Base-by-base conservation (phyloP, 1,140 invertebrate genomes). In the Drosophila takahashii region DNA sequence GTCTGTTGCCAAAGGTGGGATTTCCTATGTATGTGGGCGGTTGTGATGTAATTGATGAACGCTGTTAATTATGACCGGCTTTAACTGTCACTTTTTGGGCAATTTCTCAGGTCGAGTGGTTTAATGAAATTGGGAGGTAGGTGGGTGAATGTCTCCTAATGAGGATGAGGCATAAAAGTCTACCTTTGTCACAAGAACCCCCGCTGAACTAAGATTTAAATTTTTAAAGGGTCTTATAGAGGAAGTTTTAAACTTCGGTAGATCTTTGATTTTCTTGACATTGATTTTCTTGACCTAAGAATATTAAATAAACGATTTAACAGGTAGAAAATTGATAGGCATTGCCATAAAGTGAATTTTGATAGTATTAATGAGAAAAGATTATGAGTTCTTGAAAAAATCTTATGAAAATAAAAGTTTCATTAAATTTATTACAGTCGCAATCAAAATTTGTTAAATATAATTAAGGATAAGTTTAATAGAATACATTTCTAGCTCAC, bases 31-130 rank as follows among this genome's bases (percentile, higher is more conserved):
- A 26, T 13, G 36, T 32, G 10, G 27, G 36, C 15, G 34, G 29
- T n/a, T 39, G 41, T 47, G 13, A 16, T 56, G 75, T 79, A 79
- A 79, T 79, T 79, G 77, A 79, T 79, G 77, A 79, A 67, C 51
- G 60, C 76, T 51, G 50, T 79, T 79, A 79, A 79, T 79, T 79
- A 79, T 61, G 41, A 47, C 39, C 51, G 67, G 77, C 76, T 79
- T 72, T 57, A 61, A 72, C 59, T 79, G 77, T 79, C 77, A 78
- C 67, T 79, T 66, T 48, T 56, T 32, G 26, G 50, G 11, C 34
- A 37, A 69, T 70, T 69, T 69, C 41, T 39, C 27, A 50, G 26
- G 10, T 16, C 34, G 13, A 59, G 32, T 41, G 62, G 22, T 62
- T 41, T 48, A 62, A 48, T 41, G 34, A 62, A 44, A 36, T 29